Percentiles rank a stretch among this genome's conserved stretches.
phyloP scores from a whole-genome alignment of 1,140 invertebrate species.

The Lamellibrachia luymesi region DNA sequence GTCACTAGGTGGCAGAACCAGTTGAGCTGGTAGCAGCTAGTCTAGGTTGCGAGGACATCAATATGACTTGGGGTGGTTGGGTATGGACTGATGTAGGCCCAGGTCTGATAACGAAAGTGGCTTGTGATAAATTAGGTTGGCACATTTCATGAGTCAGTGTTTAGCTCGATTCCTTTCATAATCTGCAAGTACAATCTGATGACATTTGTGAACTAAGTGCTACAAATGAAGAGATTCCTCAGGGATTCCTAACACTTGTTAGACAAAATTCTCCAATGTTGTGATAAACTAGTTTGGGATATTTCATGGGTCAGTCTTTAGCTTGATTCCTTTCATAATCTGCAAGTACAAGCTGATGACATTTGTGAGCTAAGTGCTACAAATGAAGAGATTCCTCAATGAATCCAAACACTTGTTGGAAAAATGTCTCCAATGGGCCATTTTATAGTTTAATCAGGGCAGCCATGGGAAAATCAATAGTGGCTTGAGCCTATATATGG shows the following conservation, averaged over 20 bases:
- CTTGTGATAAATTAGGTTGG: not conserved
- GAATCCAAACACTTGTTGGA: not conserved
- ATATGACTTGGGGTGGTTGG: not conserved
- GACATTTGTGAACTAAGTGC: not conserved
- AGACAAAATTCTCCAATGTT: not conserved
- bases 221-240: not conserved
- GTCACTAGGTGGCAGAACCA: not conserved
- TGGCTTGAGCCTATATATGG: not conserved
- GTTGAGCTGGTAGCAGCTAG: not conserved
- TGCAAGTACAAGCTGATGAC: not conserved
- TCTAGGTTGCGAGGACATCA: not conserved
- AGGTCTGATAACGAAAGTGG: not conserved
- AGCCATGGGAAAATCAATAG: not conserved
- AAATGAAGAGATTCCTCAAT: not conserved
- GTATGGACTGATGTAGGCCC: not conserved
- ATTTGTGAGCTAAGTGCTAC: not conserved
- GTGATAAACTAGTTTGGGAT: not conserved
- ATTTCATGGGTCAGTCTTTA: not conserved
- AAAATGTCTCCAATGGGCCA: not conserved
- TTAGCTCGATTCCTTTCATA: not conserved
- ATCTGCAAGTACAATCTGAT: not conserved
- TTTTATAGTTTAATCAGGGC: not conserved
- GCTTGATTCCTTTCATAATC: not conserved
- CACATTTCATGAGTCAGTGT: not conserved
- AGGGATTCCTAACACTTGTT: not conserved